A percentile compares a stretch with the other conserved stretches of the same genome.
phyloP scores from a whole-genome alignment of 2,113 vertebrate species.

The Centrocercus urophasianus region DNA sequence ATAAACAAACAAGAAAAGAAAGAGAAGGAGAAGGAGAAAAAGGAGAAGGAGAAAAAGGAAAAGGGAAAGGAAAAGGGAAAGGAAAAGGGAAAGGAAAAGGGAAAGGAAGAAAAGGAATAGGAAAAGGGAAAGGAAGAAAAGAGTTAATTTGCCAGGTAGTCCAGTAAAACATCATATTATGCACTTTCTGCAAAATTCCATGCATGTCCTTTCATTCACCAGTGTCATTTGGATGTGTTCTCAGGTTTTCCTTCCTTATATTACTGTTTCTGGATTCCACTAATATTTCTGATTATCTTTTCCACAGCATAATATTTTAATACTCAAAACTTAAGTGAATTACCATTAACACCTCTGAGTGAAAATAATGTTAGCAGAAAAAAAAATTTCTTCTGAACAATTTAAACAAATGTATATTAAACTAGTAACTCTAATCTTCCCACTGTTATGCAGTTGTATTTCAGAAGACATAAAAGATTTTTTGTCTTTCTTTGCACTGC shows the following conservation, averaged over 20 bases:
- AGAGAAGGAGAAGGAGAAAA: background rate
- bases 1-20: no score
- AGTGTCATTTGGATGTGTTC: background rate
- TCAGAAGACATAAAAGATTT: background rate
- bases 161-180: background rate
- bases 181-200: background rate
- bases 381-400: background rate
- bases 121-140: no score
- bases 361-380: background rate
- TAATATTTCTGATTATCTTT: background rate
- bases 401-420: conserved; percentile 13
- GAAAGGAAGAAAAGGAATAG: no score
- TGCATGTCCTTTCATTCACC: background rate
- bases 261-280: background rate
- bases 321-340: background rate
- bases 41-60: no score
- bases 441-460: background rate
- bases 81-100: no score
- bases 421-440: background rate
- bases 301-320: background rate
- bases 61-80: no score
- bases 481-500: background rate
- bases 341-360: background rate
- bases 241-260: background rate
- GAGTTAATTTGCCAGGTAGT: no score